Base-by-base conservation (phyloP, 2,888 invertebrate genomes). In the Phorcus lineatus region DNA sequence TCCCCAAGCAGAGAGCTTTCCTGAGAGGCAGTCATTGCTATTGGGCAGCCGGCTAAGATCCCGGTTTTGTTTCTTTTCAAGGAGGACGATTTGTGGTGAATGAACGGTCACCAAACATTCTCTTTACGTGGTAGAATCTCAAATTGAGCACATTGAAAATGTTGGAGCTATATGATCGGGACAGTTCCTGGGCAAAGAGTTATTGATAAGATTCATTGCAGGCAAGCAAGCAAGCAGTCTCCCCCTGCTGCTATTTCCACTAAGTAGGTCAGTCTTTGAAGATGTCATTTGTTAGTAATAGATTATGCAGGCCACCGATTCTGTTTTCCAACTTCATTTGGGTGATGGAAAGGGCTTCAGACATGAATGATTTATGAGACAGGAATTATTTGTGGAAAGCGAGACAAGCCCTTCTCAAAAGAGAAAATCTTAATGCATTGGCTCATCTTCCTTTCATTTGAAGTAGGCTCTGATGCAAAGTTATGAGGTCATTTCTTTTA, bases 171-270 rank as follows among this genome's bases (percentile, higher is more conserved):
- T 70, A 19, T 36, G 70, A 70, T 31, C 70, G 0, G n/a, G 36
- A 40, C 40, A 28, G 70, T 70, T 31, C 36, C 31, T 19, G 13
- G 70, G 70, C 36, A 70, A 19, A 19, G 36, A 40, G 40, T 36
- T 70, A 70, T 70, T 70, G 70, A 70, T 70, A 70, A 17, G 36
- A 7, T 17, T 70, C 31, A 70, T 70, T 36, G 70, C 57, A 57
- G 57, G 36, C 6, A 19, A 31, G 70, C 57, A 57, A 19, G 36
- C 6, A 19, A 31, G 70, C 40, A 40, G 13, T 13, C 47, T 13
- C 47, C 13, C 47, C 47, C 13, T 47, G 1, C 13, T 6, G 13
- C 28, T 9, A 16, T 62, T 24, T 16, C 13, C 28, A 2, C 28
- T 11, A 70, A 31, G 70, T 70, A 70, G 70, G 31, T 36, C 36